Evolutionary conservation across 2,797 vertebrate species (phyloP).

Genomic region (Halcyon badia): DNA sequence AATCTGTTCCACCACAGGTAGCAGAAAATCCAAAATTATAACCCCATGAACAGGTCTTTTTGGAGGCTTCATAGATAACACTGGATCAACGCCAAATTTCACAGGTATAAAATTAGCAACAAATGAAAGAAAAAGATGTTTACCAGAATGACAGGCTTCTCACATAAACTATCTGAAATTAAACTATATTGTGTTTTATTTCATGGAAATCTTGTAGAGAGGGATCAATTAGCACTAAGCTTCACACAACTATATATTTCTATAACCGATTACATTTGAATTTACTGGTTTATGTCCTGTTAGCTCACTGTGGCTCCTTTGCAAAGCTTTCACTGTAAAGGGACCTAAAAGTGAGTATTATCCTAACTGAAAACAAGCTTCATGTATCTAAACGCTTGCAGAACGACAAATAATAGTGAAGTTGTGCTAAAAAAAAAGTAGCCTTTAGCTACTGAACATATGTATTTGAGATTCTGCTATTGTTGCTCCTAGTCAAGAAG

Average conservation of each 20-base stretch:
- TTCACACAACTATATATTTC: background rate
- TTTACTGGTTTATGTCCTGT: conserved; percentile 1
- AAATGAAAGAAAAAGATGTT: conserved; percentile 3
- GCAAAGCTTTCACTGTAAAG: background rate
- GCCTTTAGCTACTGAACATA: background rate
- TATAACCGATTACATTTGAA: conserved; percentile 21
- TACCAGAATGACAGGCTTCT: background rate
- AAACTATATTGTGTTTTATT: background rate
- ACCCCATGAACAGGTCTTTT: background rate
- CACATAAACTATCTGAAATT: background rate
- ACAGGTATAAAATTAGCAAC: background rate
- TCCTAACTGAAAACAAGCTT: background rate
- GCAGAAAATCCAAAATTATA: conserved; percentile 7
- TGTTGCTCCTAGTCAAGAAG: background rate
- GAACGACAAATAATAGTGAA: background rate
- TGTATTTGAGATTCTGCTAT: background rate
- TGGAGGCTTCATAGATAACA: background rate
- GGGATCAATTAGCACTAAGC: conserved; percentile 18
- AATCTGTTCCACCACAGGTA: background rate
- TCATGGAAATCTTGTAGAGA: background rate
- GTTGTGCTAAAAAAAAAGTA: background rate
- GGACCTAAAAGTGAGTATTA: background rate
- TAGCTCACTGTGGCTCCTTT: background rate
- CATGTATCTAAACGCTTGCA: background rate
- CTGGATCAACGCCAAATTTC: background rate